Conservation (phyloP, 2,888 invertebrate species). For the Heliconius cydno region DNA sequence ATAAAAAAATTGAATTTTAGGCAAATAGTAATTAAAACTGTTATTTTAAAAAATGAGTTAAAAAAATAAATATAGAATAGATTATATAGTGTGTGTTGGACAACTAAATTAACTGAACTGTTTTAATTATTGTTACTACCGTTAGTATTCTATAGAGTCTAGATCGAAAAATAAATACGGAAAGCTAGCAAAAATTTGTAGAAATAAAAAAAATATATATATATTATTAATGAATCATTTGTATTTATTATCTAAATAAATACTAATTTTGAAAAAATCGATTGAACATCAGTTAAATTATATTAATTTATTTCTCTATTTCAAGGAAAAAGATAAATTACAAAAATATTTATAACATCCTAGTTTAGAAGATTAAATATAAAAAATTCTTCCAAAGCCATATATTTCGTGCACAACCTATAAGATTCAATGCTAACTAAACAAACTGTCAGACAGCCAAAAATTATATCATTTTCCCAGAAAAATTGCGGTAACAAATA, state of each 20-base stretch:
- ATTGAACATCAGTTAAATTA: neutral
- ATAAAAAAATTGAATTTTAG: no score
- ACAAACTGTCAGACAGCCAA: neutral
- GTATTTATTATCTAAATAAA: neutral
- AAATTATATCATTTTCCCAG: constrained; percentile 11
- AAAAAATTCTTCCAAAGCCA: neutral
- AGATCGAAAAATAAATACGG: neutral
- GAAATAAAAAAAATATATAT: no score
- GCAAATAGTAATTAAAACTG: no score
- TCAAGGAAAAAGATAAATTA: neutral
- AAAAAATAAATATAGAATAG: no score
- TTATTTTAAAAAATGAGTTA: no score
- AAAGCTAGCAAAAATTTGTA: neutral
- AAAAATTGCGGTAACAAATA: constrained; percentile 3
- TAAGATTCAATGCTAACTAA: constrained; percentile 7
- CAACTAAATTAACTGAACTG: no score
- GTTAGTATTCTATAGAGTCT: neutral
- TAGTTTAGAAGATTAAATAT: neutral
- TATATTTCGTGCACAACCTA: neutral
- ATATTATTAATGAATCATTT: neutral
- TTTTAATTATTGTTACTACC: no score
- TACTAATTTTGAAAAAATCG: neutral
- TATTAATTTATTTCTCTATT: neutral
- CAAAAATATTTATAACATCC: neutral
- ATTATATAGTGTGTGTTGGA: no score